Evolutionary conservation across 53 echinoderm and acorn worm species (phyloP).

Genomic region (Antedon mediterranea): DNA sequence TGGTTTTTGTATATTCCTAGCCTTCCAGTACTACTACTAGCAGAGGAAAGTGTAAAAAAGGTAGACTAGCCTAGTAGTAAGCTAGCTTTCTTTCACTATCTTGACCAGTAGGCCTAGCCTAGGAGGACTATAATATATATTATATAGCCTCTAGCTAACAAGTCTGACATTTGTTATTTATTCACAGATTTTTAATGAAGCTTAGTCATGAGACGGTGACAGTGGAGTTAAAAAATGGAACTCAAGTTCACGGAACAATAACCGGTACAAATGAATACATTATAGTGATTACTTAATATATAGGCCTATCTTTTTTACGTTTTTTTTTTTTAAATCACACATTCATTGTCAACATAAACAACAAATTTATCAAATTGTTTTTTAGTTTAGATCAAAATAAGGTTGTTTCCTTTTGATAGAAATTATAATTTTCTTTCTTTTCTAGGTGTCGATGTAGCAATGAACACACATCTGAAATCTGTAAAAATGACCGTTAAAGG

Average conservation of each 20-base stretch:
- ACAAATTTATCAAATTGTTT: not conserved
- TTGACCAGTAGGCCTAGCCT: too few relatives aligned
- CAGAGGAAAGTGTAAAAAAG: too few relatives aligned
- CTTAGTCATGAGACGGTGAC: conserved; percentile 97
- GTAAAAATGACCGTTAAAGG: conserved; percentile 97
- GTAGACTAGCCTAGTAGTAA: too few relatives aligned
- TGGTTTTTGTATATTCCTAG: too few relatives aligned
- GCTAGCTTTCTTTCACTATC: too few relatives aligned
- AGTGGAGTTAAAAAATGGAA: conserved; percentile 94
- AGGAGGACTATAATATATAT: too few relatives aligned
- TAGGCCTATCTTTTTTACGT: too few relatives aligned
- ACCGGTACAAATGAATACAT: conserved; percentile 51
- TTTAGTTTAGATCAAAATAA: not conserved
- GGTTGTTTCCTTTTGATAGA: not conserved
- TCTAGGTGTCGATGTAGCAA: conserved; percentile 86
- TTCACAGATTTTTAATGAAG: conserved; percentile 88
- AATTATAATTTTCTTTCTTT: not conserved
- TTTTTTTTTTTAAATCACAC: too few relatives aligned
- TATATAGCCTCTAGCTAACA: not conserved
- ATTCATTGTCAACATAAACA: not conserved
- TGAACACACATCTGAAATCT: conserved; percentile 91
- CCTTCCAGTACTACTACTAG: too few relatives aligned
- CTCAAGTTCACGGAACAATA: conserved; percentile 93
- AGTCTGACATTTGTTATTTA: too few relatives aligned
- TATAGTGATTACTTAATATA: too few relatives aligned